Percentiles rank a stretch among this genome's conserved stretches.
These are phyloP conservation scores for Lasioglossum oenotherae DNA, from an alignment of 2,888 invertebrate genomes.

Conservation along the genomic window DNA sequence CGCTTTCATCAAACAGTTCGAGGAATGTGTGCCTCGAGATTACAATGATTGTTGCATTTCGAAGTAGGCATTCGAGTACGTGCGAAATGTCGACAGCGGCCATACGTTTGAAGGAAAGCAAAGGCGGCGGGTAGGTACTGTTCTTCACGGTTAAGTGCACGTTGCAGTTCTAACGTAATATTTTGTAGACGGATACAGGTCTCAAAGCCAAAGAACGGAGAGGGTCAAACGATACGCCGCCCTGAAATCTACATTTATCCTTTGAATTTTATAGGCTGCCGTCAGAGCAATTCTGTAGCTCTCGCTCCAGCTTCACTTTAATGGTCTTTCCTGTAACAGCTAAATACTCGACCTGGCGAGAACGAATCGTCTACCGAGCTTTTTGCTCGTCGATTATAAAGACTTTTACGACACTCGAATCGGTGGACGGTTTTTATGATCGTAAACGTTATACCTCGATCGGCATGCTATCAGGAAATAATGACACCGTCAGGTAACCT, in stretches of 20 bases:
- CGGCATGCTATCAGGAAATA: conserved; percentile 37
- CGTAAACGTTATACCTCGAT: conserved; percentile 75
- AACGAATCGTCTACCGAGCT: conserved; percentile 73
- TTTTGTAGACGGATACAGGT: conserved; percentile 63
- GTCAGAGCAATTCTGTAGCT: conserved; percentile 57
- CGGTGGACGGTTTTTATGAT: conserved; percentile 72
- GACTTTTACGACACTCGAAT: conserved; percentile 79
- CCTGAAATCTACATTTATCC: conserved; percentile 80
- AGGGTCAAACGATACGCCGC: conserved; percentile 79
- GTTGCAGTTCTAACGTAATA: conserved; percentile 57
- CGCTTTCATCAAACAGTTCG: not conserved
- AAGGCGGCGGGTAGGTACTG: conserved; percentile 65
- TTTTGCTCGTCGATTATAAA: conserved; percentile 80
- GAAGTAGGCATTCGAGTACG: conserved; percentile 70
- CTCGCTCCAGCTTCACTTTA: conserved; percentile 56
- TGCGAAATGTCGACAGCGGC: conserved; percentile 75
- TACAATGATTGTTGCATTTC: conserved; percentile 74
- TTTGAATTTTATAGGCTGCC: conserved; percentile 79
- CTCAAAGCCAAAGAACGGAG: conserved; percentile 66
- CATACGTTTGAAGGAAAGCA: conserved; percentile 50
- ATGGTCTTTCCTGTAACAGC: conserved; percentile 79
- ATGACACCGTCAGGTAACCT: conserved; percentile 27
- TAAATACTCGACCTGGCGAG: conserved; percentile 75
- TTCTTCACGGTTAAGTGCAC: conserved; percentile 70
- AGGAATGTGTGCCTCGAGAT: conserved; percentile 40